These are phyloP conservation scores for Gallinago paraguaiae DNA, from an alignment of 2,113 vertebrate species.

Conservation along the genomic window DNA sequence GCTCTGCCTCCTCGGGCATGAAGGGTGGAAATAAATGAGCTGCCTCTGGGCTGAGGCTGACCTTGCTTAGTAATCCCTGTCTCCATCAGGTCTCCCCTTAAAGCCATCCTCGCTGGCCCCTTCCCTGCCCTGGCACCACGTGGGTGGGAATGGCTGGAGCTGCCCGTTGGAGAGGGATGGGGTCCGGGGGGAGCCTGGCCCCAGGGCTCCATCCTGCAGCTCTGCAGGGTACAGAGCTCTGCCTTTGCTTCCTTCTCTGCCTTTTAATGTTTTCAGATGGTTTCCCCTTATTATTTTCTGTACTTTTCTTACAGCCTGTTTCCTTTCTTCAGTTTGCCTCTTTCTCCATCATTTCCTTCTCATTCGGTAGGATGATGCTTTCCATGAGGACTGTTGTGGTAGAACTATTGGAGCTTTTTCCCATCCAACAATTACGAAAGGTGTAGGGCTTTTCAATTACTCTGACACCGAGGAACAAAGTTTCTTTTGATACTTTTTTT, in stretches of 20 bases:
- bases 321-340: not conserved
- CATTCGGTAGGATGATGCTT: not conserved
- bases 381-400: not conserved
- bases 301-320: not conserved
- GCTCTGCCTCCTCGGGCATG: not conserved
- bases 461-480: not conserved
- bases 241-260: not conserved
- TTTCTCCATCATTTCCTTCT: not conserved
- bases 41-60: not conserved
- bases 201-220: not conserved
- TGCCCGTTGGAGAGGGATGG: not conserved
- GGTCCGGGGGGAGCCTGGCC: not conserved
- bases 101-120: accelerated
- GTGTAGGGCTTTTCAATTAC: not conserved
- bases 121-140: not conserved
- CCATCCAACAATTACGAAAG: not conserved
- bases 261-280: not conserved
- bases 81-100: not conserved
- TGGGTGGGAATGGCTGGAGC: not conserved
- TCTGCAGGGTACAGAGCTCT: not conserved
- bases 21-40: not conserved
- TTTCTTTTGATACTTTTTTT: not conserved
- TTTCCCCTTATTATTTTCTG: not conserved
- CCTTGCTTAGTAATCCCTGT: not conserved
- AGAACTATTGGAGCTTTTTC: not conserved